phyloP scores from a whole-genome alignment of 2,888 invertebrate genomes.

The Drosophila differens region DNA sequence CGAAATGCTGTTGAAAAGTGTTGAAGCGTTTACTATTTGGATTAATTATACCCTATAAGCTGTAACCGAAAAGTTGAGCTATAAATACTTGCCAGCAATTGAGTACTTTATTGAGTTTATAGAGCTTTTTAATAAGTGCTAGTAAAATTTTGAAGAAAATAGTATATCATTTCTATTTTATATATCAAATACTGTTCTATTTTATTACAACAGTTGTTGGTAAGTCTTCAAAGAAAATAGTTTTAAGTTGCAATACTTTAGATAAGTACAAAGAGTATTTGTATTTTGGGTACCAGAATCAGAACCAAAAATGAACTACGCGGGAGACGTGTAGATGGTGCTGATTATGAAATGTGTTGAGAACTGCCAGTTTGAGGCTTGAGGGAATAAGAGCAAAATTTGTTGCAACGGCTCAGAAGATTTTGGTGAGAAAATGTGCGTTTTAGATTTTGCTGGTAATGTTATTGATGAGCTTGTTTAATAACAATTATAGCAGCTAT shows the following conservation, averaged over 20 bases:
- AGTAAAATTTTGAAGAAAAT: not conserved
- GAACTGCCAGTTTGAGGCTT: not conserved
- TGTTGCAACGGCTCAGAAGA: not conserved
- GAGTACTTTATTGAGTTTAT: not conserved
- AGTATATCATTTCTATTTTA: not conserved
- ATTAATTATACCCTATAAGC: conserved; percentile 28
- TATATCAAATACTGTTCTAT: not conserved
- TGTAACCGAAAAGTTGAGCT: not conserved
- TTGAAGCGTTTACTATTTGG: conserved; percentile 34
- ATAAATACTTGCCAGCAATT: not conserved
- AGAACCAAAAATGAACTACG: not conserved
- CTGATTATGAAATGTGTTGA: not conserved
- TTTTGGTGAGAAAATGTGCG: not conserved
- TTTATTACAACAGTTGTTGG: not conserved
- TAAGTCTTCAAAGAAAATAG: not conserved
- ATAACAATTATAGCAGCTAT: not conserved
- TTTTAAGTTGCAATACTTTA: not conserved
- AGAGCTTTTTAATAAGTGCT: not conserved
- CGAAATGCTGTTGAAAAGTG: conserved; percentile 43
- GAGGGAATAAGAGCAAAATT: not conserved
- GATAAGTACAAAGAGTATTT: not conserved
- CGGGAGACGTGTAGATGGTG: not conserved
- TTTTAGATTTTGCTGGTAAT: not conserved
- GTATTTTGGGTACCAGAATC: too few relatives aligned
- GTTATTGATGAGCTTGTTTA: not conserved